Base-by-base conservation (phyloP, 1,140 invertebrate species). In the Papilio machaon region DNA sequence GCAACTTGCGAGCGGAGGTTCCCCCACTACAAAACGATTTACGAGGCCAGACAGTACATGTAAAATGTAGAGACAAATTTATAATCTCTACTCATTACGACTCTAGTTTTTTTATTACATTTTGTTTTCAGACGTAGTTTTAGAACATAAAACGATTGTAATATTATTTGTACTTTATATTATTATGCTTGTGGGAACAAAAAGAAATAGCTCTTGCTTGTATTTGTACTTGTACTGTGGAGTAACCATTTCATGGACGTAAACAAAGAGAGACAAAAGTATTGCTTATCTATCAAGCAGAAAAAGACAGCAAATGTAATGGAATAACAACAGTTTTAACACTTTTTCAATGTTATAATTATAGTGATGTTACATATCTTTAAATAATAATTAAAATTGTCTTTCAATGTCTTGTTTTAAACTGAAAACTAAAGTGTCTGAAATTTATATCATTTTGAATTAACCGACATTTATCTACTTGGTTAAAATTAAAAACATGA, bases 11-110 rank as follows among this genome's bases (percentile, higher is more conserved):
- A 91, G 88, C 89, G 91, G 91, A 88, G 87, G 88, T 91, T 87
- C 92, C 90, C 91, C 92, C 93, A 89, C 90, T 91, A 89, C 87
- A 87, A 82, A 89, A 91, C 91, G 84, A 90, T 89, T 92, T 94
- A 93, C 92, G 92, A 93, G 93, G 93, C 91, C 93, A 93, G 85
- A 81, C 88, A 93, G 92, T 86, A 85, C 82, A 91, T 79, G 86
- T 78, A 82, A 91, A 87, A 88, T 64, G 54, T 73, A 75, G 82
- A 92, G 90, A 93, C 84, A 86, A 90, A 88, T 86, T 89, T 81
- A 85, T 85, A 46, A 83, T 70, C 85, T 80, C 52, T 79, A 79
- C 38, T 58, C 58, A 79, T 70, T 35, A 70, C 30, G 64, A 38
- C 23, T 70, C 10, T 47, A 23, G 23, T 67, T 64, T 70, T 30